Evolutionary conservation across 2,888 invertebrate species (phyloP).

Genomic region (Phoenoteleia sp.): DNA sequence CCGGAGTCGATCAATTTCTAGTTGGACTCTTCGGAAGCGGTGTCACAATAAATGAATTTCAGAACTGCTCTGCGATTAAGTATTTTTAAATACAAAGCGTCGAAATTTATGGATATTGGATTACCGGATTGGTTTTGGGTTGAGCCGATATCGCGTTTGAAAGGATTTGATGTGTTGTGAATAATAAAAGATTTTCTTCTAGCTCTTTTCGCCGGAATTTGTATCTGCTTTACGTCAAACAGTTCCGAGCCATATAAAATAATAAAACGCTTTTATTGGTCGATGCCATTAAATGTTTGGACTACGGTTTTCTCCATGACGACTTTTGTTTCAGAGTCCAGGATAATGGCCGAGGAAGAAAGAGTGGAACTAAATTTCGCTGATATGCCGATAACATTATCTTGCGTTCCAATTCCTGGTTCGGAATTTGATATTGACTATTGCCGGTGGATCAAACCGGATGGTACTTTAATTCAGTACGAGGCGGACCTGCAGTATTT

Average conservation of each 20-base stretch:
- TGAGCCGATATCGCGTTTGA: too few relatives aligned
- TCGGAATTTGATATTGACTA: conserved; percentile 78
- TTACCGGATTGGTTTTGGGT: conserved; percentile 1
- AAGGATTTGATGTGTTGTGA: conserved; percentile 10
- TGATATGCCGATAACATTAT: conserved; percentile 67
- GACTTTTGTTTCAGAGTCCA: conserved; percentile 75
- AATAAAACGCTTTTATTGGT: conserved; percentile 53
- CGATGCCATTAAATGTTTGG: conserved; percentile 55
- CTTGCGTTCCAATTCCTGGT: conserved; percentile 77
- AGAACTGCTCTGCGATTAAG: not conserved
- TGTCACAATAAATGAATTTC: conserved; percentile 19
- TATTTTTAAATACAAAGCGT: conserved; percentile 22
- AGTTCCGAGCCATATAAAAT: conserved; percentile 19
- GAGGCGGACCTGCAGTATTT: conserved; percentile 71
- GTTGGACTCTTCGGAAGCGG: conserved; percentile 20
- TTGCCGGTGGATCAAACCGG: conserved; percentile 83
- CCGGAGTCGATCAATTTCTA: not conserved
- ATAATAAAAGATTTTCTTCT: conserved; percentile 4
- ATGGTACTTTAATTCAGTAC: conserved; percentile 79
- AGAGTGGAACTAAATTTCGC: conserved; percentile 58
- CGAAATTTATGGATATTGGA: conserved; percentile 21
- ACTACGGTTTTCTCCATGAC: conserved; percentile 28
- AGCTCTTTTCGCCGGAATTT: not conserved
- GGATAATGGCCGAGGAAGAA: conserved; percentile 73
- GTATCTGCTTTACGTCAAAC: conserved; percentile 24